Evolutionary conservation across 1,140 invertebrate species (phyloP), one percentile per base, ranked within the genome.

Genomic region (Zophobas atratus): DNA sequence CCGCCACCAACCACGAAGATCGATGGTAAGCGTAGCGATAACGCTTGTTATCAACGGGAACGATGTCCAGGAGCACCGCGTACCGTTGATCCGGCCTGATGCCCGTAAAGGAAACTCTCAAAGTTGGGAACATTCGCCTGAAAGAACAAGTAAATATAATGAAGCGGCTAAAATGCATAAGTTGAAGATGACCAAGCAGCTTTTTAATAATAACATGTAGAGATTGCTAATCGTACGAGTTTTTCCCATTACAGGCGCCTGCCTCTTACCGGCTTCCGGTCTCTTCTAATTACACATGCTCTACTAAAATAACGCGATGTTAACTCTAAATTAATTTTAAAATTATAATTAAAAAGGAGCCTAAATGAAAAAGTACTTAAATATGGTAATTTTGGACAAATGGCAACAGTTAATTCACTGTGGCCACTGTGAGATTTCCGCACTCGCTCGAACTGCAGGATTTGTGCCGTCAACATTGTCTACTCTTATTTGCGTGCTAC

Each of bases 1-100:
- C 98, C 2, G 98, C 98, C 76, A 99, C 97, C 83, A 99, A 89
- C 98, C 98, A 99, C n/a, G 96, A 97, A 67, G 97, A 99, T 72
- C 97, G 92, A 89, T 99, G 98, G 90, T 99, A 99, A 70, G 97
- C 98, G 91, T 99, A 99, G 74, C 98, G 93, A 90, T 99, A 99
- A 78, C 98, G 92, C 88, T 99, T 99, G 89, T 95, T 96, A 89
- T 99, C 98, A 82, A 99, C 97, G 5, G 93, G 97, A 56, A 99
- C 96, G 84, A 99, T 97, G 90, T 99, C 98, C 91, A 99, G 92
- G 57, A 98, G 90, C 41, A 99, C 97, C 3, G 94, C 93, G 90
- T 99, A 99, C 56, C 94, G 89, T 78, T 85, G 84, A 51, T 86
- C 86, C 2, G 84, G 82, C 33, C 86, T 79, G 43, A 96, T 88